Conservation (phyloP, 2,113 vertebrate genomes). For the Megaceryle torquata region DNA sequence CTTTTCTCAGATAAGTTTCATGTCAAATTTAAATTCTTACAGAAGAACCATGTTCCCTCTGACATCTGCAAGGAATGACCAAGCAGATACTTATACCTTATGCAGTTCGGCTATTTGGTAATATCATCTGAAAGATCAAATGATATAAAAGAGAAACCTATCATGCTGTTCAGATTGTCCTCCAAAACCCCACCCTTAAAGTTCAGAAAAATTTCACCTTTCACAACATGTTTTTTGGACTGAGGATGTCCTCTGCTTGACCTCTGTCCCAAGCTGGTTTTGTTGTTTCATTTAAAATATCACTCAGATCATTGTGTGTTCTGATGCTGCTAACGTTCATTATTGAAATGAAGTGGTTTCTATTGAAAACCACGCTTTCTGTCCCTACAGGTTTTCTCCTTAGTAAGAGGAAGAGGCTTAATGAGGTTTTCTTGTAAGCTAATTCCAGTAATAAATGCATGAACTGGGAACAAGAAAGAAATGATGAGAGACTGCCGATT, state of each 20-base stretch:
- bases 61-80: not conserved
- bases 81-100: not conserved
- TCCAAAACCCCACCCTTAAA: rapidly evolving
- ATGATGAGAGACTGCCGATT: not conserved
- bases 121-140: not conserved
- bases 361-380: constrained; percentile 31
- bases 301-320: constrained; percentile 12
- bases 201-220: not conserved
- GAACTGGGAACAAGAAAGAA: constrained; percentile 25
- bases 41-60: not conserved
- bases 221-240: not conserved
- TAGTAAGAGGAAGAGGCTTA: constrained; percentile 15
- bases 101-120: not conserved
- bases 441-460: constrained; percentile 62
- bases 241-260: not conserved
- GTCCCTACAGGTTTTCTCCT: constrained; percentile 42
- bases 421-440: constrained; percentile 52
- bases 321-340: constrained; percentile 23
- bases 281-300: not conserved
- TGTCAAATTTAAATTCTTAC: not conserved
- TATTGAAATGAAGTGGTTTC: constrained; percentile 58
- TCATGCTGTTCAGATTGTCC: not conserved
- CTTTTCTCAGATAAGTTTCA: not conserved
- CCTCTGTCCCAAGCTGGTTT: not conserved
- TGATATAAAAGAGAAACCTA: not conserved